Evolutionary conservation across 2,888 invertebrate species (phyloP), one percentile per base, ranked within the genome.

Genomic region (Synergus itoensis): DNA sequence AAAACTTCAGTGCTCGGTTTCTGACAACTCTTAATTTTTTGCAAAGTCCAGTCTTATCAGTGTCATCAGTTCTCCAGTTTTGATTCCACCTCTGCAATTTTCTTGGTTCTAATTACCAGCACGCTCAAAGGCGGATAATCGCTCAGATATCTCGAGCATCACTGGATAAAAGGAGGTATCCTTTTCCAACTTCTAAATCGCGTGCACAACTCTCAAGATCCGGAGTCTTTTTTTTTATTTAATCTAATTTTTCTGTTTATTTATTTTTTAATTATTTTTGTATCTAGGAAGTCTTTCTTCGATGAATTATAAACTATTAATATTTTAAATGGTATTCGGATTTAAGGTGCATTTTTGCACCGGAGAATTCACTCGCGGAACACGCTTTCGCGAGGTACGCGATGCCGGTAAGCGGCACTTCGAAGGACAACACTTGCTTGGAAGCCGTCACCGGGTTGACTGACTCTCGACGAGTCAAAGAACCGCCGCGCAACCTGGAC

Each of bases 401-500:
- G 79, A 75, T 67, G 65, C 73, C 73, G 48, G 73, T 73, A 73
- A 53, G 53, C 36, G 48, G 28, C 36, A 48, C 73, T 73, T 53
- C 73, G 76, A 76, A 60, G 60, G 18, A 69, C 63, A 80, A 76
- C 83, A 84, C 86, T 86, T 82, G 81, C 83, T 84, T 79, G 83
- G 81, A 79, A 86, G 87, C 89, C 90, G 90, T 88, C 91, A 89
- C 90, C 89, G 91, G 89, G 91, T 92, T 92, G 91, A 92, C 92
- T 92, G 92, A 92, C 91, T 91, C 89, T 84, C 87, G 84, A 84
- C 75, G 88, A 88, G 88, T 89, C 90, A 90, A 89, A 88, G 88
- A 87, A 89, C 90, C 86, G 85, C 81, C 87, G 91, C 91, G 91
- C 90, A 90, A 85, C 87, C 78, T 81, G 79, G 80, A 86, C 87